A percentile compares a stretch with the other conserved stretches of the same genome.
phyloP scores from a whole-genome alignment of 2,888 invertebrate species.

The Saturnia japonica region DNA sequence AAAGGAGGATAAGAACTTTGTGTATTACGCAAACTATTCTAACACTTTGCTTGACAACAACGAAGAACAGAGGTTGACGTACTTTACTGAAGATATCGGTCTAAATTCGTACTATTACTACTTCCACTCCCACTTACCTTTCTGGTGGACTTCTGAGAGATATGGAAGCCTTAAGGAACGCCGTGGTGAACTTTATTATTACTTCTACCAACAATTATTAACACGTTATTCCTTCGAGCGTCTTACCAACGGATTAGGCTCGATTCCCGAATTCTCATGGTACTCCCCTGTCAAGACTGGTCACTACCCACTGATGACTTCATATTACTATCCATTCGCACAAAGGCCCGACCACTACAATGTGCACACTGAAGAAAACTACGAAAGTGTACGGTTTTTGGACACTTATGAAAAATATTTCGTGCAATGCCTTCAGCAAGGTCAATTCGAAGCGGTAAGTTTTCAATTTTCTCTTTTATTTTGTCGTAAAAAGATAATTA shows the following conservation, averaged over 20 bases:
- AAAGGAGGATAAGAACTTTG: slow-evolving; percentile 64
- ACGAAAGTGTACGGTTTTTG: slow-evolving; percentile 79
- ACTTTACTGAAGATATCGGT: slow-evolving; percentile 87
- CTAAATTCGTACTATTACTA: slow-evolving; percentile 85
- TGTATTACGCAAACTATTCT: slow-evolving; percentile 83
- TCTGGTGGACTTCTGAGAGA: slow-evolving; percentile 82
- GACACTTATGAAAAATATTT: slow-evolving; percentile 81
- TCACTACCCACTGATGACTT: slow-evolving; percentile 49
- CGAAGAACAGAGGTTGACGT: slow-evolving; percentile 82
- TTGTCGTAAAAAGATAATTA: background rate
- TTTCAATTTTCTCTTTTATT: background rate
- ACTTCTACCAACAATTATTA: slow-evolving; percentile 85
- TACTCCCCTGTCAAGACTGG: slow-evolving; percentile 80
- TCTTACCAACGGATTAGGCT: slow-evolving; percentile 83
- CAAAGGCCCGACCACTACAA: slow-evolving; percentile 83
- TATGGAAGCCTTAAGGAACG: slow-evolving; percentile 75
- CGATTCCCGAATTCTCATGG: slow-evolving; percentile 84
- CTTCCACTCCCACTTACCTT: slow-evolving; percentile 83
- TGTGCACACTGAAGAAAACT: slow-evolving; percentile 73
- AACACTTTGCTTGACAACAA: slow-evolving; percentile 75
- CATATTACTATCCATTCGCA: slow-evolving; percentile 72
- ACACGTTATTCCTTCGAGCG: slow-evolving; percentile 88
- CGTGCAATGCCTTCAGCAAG: slow-evolving; percentile 76
- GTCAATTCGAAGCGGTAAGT: slow-evolving; percentile 82
- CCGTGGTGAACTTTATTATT: slow-evolving; percentile 85